Evolutionary conservation across 2,113 vertebrate species (phyloP).

Genomic region (Enhydra lutris): DNA sequence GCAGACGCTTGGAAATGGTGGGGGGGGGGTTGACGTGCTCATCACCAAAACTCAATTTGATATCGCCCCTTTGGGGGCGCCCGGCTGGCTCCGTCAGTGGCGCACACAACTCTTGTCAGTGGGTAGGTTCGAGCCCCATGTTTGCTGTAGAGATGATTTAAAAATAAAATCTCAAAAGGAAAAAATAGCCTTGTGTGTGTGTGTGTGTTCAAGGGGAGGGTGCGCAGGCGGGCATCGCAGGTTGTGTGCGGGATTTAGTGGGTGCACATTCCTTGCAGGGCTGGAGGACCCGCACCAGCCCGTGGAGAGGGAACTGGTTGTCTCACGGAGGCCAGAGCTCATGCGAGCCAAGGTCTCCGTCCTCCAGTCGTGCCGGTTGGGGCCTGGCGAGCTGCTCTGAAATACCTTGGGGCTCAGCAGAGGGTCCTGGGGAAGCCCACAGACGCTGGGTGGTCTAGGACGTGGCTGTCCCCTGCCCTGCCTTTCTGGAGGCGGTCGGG

Average conservation of each 20-base stretch:
- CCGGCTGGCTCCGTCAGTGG: neutral
- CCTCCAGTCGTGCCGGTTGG: accelerated
- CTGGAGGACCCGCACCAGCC: neutral
- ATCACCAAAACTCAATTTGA: neutral
- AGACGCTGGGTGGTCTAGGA: neutral
- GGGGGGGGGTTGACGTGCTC: too few species aligned
- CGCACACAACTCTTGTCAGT: too few species aligned
- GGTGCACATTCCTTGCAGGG: accelerated
- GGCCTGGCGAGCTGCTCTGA: neutral
- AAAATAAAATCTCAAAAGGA: neutral
- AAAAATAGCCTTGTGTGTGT: neutral
- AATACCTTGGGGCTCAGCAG: neutral
- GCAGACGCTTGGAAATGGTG: neutral
- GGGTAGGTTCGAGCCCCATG: neutral
- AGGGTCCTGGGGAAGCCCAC: accelerated
- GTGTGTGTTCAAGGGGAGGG: neutral
- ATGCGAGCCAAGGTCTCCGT: accelerated
- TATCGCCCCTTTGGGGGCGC: neutral
- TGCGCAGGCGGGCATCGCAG: too few species aligned
- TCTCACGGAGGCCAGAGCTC: neutral
- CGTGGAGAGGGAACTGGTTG: accelerated
- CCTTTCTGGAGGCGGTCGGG: too few species aligned
- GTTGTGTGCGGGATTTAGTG: neutral
- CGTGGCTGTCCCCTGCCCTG: accelerated
- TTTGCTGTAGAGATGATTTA: neutral